Evolutionary conservation across 2,888 invertebrate species (phyloP).

Genomic region (Acleris holmiana): DNA sequence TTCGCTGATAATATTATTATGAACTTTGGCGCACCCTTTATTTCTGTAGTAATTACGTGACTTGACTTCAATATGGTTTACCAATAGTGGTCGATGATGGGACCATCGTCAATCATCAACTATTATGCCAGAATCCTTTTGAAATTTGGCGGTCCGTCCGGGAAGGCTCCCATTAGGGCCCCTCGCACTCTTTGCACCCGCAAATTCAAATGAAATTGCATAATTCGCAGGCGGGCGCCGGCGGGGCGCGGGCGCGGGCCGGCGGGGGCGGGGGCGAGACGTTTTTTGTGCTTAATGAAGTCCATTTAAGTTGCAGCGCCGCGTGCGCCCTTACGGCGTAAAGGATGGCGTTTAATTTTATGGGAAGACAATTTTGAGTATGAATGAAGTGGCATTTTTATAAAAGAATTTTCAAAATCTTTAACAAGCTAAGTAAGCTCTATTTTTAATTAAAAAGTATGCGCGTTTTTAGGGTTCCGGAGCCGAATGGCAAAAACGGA

Average conservation of each 20-base stretch:
- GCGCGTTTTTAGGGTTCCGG: too few species aligned
- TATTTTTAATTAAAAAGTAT: too few species aligned
- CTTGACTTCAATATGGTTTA: too few species aligned
- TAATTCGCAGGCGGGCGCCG: slow-evolving; percentile 59
- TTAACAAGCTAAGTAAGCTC: too few species aligned
- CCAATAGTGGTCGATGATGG: too few species aligned
- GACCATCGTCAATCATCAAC: too few species aligned
- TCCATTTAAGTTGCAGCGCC: slow-evolving; percentile 55
- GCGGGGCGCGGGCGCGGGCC: slow-evolving; percentile 19
- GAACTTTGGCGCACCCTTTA: too few species aligned
- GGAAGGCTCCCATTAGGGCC: slow-evolving; percentile 36
- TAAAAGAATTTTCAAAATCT: too few species aligned
- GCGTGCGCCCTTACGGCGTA: slow-evolving; percentile 19
- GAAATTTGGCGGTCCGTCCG: not conserved
- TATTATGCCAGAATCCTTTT: not conserved
- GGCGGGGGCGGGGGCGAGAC: slow-evolving; percentile 45
- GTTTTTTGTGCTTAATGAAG: slow-evolving; percentile 73
- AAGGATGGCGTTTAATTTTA: slow-evolving; percentile 25
- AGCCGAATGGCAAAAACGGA: too few species aligned
- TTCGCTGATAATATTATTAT: too few species aligned
- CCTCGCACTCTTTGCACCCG: slow-evolving; percentile 59
- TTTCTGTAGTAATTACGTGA: too few species aligned
- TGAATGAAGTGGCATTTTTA: not conserved
- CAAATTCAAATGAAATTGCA: slow-evolving; percentile 81
- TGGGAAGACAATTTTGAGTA: not conserved